phyloP scores from a whole-genome alignment of 2,113 vertebrate species.

The Cyphomyrus plagiostoma region DNA sequence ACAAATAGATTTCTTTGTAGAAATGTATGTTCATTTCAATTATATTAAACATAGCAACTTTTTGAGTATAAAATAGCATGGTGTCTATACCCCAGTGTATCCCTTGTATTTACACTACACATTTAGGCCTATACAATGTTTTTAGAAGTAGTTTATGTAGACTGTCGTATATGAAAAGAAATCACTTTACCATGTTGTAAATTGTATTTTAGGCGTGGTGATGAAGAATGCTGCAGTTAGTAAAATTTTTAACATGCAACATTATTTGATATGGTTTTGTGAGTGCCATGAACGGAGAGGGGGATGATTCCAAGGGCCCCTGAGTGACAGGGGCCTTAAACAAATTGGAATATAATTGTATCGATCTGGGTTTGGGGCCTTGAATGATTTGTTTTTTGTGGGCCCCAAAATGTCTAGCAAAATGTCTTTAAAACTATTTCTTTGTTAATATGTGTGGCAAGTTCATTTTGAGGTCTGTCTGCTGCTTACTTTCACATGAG shows the following conservation, averaged over 20 bases:
- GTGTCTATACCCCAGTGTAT: background rate
- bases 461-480: background rate
- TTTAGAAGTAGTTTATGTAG: background rate
- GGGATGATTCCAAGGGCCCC: background rate
- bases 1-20: background rate
- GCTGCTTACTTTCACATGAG: background rate
- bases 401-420: background rate
- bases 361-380: background rate
- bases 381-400: background rate
- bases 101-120: background rate
- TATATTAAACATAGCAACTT: background rate
- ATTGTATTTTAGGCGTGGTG: background rate
- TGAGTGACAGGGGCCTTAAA: background rate
- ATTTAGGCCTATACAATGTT: background rate
- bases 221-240: background rate
- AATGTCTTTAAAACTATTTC: background rate
- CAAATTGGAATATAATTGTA: background rate
- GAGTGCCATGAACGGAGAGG: background rate
- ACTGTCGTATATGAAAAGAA: background rate
- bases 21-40: background rate
- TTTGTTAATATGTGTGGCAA: background rate
- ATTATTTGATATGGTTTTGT: background rate
- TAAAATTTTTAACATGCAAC: background rate
- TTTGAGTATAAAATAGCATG: background rate
- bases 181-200: background rate